A percentile compares a stretch with the other conserved stretches of the same genome.
Evolutionary conservation across 1,140 invertebrate species (phyloP).

Genomic region (Neotoxoptera formosana): DNA sequence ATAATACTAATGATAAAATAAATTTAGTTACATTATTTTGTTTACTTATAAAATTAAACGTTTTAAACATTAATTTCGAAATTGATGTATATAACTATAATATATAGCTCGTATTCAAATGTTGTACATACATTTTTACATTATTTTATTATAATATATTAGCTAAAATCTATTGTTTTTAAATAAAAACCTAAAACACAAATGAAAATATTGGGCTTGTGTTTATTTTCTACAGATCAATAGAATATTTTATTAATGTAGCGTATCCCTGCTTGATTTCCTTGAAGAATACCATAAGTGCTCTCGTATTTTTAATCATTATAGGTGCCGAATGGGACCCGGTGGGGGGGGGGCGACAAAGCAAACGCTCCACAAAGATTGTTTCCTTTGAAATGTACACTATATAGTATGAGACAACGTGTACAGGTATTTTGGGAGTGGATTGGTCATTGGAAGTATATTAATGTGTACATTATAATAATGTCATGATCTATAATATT

Average conservation of each 20-base stretch:
- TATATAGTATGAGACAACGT: too few species aligned
- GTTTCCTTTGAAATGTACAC: too few species aligned
- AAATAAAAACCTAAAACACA: conserved; percentile 45
- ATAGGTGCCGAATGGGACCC: neutral
- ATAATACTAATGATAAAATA: conserved; percentile 22
- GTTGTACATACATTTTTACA: conserved; percentile 57
- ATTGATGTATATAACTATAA: conserved; percentile 54
- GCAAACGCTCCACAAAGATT: too few species aligned
- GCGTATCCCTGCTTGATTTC: too few species aligned
- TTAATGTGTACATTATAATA: too few species aligned
- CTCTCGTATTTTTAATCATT: neutral
- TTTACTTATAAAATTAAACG: conserved; percentile 42
- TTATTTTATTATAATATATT: conserved; percentile 53
- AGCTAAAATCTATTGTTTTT: conserved; percentile 55
- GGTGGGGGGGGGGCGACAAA: accelerated
- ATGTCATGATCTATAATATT: too few species aligned
- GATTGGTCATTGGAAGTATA: too few species aligned
- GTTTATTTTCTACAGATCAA: neutral
- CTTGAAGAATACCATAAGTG: too few species aligned
- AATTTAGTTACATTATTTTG: conserved; percentile 51
- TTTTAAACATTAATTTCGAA: conserved; percentile 47
- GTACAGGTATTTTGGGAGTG: too few species aligned
- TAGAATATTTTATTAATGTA: too few species aligned
- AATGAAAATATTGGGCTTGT: neutral
- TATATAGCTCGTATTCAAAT: conserved; percentile 42